Base-by-base conservation (phyloP, 2,113 vertebrate species). In the Suncus etruscus region DNA sequence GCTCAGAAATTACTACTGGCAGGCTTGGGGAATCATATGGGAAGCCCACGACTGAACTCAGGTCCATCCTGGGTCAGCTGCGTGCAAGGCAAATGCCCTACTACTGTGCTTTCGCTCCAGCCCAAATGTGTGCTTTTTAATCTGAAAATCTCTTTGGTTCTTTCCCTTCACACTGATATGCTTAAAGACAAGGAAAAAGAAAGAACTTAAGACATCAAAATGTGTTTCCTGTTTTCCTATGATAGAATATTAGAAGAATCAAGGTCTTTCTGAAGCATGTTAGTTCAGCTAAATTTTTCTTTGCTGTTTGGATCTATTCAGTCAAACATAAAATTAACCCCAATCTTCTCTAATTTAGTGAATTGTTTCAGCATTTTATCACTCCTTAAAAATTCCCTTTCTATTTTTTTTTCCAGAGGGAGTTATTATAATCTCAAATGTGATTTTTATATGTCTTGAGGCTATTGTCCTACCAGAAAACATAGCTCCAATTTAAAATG, bases 281-380 rank as follows among this genome's bases (percentile, higher is more conserved):
- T 82, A n/a, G 27, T 68, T 80, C 27, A 87, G 51, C 29, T 83
- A 83, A 83, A 24, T 74, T 87, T 82, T 86, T n/a, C 68, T 76
- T 90, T 86, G 68, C 4, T 65, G 1, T 51, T 74, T 87, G 58
- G 84, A 51, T 75, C 31, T 65, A 79, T 85, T 88, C 76, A 20
- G 4, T 77, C 74, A 92, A 89, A 61, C 61, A 76, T 61, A 86
- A 92, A 94, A 82, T 86, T 81, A 86, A 95, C 4, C 63, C 20
- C 47, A 83, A 80, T 84, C 18, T 94, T 89, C 29, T 93, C 77
- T 39, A 91, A 66, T 70, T 74, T 91, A 92, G 10, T 70, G 82
- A 51, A 45, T 79, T 83, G 12, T 58, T 90, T 88, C 65, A 76
- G 25, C 22, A 90, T 90, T 84, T 86, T 61, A 92, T 76, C n/a